Conservation (phyloP, 2,797 vertebrate genomes). For the Tragopan temminckii region DNA sequence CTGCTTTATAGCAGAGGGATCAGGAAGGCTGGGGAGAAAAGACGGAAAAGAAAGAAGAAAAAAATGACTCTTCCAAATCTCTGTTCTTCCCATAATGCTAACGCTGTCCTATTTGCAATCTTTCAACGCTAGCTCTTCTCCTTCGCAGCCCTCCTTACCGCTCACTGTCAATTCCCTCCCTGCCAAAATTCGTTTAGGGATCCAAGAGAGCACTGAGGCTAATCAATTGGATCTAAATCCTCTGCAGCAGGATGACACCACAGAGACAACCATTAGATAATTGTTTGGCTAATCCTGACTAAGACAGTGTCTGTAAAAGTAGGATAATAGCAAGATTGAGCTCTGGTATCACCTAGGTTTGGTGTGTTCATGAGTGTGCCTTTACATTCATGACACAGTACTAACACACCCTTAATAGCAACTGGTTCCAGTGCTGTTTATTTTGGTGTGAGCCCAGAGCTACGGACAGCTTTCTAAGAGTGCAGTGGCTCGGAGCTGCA, state of each 20-base stretch:
- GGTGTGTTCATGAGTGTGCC: accelerated
- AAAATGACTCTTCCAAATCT: neutral
- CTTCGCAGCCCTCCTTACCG: neutral
- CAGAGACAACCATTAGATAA: neutral
- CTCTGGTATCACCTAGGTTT: neutral
- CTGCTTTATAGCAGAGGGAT: neutral
- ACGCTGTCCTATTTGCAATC: neutral
- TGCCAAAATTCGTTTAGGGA: neutral
- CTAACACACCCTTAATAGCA: neutral
- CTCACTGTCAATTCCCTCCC: neutral
- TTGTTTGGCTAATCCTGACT: neutral
- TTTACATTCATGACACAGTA: neutral
- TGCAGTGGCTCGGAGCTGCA: accelerated
- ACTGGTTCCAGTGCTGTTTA: neutral
- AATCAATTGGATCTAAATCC: neutral
- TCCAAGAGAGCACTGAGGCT: neutral
- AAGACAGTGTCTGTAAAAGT: neutral
- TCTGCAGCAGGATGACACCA: neutral
- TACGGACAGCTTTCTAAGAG: accelerated
- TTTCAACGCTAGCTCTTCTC: neutral
- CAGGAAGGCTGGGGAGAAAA: neutral
- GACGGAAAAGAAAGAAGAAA: neutral
- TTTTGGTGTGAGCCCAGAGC: neutral
- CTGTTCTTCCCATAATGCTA: neutral
- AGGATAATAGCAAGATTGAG: neutral